Evolutionary conservation across 2,113 vertebrate species (phyloP).

Genomic region (Chloroceryle aenea): DNA sequence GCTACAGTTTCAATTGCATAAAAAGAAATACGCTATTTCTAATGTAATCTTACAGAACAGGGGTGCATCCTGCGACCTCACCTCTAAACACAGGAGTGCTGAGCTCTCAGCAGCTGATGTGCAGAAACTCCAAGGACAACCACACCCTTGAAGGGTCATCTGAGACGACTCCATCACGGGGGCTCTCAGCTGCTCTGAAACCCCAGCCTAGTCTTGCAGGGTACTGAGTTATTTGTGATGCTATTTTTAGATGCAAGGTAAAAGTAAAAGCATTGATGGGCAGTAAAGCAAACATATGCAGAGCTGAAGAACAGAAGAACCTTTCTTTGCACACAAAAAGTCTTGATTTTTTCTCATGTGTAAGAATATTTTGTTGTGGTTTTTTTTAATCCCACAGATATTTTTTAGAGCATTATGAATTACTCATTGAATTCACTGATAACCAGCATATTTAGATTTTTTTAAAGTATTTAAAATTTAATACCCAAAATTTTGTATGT

Average conservation of each 20-base stretch:
- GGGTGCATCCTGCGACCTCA: neutral
- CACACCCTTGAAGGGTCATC: neutral
- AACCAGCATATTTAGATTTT: neutral
- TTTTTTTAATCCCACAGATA: neutral
- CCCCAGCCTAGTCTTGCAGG: neutral
- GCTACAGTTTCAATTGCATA: neutral
- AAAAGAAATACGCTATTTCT: neutral
- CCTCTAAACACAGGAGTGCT: rapidly evolving
- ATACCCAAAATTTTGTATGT: neutral
- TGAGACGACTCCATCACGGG: neutral
- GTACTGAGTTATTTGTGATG: neutral
- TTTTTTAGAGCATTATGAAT: neutral
- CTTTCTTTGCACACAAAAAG: neutral
- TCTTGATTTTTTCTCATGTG: neutral
- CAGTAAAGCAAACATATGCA: neutral
- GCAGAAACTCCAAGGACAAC: neutral
- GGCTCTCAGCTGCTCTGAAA: neutral
- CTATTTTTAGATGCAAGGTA: neutral
- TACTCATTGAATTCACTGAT: neutral
- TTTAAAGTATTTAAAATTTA: neutral
- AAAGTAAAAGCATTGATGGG: neutral
- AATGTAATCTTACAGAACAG: neutral
- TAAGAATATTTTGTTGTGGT: neutral
- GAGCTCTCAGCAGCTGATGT: rapidly evolving
- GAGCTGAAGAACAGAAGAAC: neutral